Conservation (phyloP, 1,140 invertebrate genomes). For the Harpegnathos saltator region DNA sequence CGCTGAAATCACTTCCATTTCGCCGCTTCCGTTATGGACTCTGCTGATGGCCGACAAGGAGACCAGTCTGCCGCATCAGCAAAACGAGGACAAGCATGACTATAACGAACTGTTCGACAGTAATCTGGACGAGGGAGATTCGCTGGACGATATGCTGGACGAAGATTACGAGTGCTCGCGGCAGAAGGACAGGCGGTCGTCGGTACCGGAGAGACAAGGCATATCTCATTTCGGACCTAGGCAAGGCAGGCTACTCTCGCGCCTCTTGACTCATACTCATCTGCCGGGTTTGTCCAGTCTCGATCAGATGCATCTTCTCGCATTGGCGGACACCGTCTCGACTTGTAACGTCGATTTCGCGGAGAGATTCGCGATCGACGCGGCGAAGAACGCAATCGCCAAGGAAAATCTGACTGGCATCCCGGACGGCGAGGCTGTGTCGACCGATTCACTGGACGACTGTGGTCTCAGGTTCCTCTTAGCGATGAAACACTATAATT, state of each 20-base stretch:
- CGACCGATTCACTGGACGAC: constrained; percentile 96
- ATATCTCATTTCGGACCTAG: constrained; percentile 94
- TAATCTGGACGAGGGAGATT: constrained; percentile 91
- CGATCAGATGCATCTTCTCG: constrained; percentile 99
- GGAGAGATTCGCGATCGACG: constrained; percentile 93
- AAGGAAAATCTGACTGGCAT: constrained; percentile 90
- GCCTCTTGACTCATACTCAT: constrained; percentile 97
- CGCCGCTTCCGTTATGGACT: constrained; percentile 98
- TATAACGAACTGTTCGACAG: constrained; percentile 95
- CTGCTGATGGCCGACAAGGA: constrained; percentile 97
- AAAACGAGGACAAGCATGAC: constrained; percentile 87
- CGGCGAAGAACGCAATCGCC: constrained; percentile 90
- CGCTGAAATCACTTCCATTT: constrained; percentile 97
- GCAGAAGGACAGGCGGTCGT: constrained; percentile 88
- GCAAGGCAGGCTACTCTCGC: constrained; percentile 93
- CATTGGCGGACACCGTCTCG: constrained; percentile 98
- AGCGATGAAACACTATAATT: constrained; percentile 99
- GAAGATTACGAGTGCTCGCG: constrained; percentile 88
- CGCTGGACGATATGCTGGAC: constrained; percentile 92
- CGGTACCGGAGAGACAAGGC: constrained; percentile 89
- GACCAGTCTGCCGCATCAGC: constrained; percentile 82
- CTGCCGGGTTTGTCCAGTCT: constrained; percentile 98
- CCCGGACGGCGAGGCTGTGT: constrained; percentile 88
- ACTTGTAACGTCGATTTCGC: constrained; percentile 95
- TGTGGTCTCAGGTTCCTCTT: constrained; percentile 98